Evolutionary conservation across 2,797 vertebrate species (phyloP), one percentile per base, ranked within the genome.

Genomic region (Darevskia mixta): DNA sequence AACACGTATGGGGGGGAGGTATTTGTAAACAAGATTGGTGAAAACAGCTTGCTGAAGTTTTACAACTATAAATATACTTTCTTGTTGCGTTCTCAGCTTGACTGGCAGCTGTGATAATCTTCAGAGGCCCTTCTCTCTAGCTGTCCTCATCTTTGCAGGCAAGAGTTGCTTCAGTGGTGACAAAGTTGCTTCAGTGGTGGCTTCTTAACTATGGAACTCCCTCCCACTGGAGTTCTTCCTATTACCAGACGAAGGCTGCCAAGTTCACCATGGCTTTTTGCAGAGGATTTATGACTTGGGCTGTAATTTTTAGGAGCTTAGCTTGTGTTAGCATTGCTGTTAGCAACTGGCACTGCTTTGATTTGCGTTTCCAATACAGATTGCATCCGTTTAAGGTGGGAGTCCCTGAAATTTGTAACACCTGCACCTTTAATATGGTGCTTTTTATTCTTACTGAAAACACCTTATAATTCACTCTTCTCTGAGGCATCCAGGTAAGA

Each of bases 31-130:
- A 69, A 29, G 10, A 15, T 5, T 67, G 18, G 1, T 38, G 64
- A 90, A 90, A 91, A 15, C 20, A 79, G 41, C 0, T 0, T 0
- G 0, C 5, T 15, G 20, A 17, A 25, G 67, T 67, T 75, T 25
- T 45, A 73, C 0, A 0, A 64, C 61, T 49, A 0, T 0, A 58
- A 20, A 18, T 10, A 0, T 55, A 58, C 10, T 11, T 43, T 13
- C 15, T 32, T 79, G 61, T 25, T 20, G 15, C 10, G 8, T 92
- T 27, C 38, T 11, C 45, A 79, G 20, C 64, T 81, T 79, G 64
- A 72, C 11, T 73, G 35, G 43, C 45, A 58, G 18, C n/a, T 35
- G 25, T 45, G 15, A 79, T 58, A 18, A 35, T 20, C 45, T 81
- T 81, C 49, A 64, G 20, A 73, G 27, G 35, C 18, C 45, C 2